Evolutionary conservation across 2,888 invertebrate species (phyloP).

Genomic region (Sesamia inferens): DNA sequence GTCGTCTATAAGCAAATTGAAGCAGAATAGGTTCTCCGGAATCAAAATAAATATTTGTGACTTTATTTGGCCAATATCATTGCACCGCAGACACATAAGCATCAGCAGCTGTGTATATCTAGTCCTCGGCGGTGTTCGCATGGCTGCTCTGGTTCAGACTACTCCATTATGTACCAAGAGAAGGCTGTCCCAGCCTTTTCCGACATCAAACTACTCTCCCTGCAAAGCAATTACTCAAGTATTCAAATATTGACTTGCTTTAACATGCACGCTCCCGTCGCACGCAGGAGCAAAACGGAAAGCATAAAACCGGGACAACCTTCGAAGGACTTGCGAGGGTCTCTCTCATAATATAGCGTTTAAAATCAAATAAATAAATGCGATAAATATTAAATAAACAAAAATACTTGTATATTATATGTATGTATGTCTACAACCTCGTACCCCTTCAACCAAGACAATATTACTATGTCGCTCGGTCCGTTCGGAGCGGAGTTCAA

Average conservation of each 20-base stretch:
- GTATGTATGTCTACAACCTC: constrained; percentile 84
- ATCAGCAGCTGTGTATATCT: constrained; percentile 71
- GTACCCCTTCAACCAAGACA: constrained; percentile 89
- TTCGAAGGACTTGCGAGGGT: constrained; percentile 89
- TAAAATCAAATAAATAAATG: constrained; percentile 88
- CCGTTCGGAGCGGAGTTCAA: constrained; percentile 78
- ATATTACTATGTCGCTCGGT: constrained; percentile 84
- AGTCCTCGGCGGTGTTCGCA: constrained; percentile 67
- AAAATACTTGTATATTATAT: constrained; percentile 81
- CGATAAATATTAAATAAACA: constrained; percentile 87
- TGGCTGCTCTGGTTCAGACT: constrained; percentile 75
- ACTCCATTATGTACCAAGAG: constrained; percentile 75
- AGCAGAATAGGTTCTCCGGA: constrained; percentile 90
- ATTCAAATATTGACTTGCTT: constrained; percentile 77
- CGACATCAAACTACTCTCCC: constrained; percentile 76
- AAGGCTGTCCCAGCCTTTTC: constrained; percentile 88
- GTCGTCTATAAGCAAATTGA: constrained; percentile 89
- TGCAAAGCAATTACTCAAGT: constrained; percentile 84
- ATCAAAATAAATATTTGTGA: constrained; percentile 86
- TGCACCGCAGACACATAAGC: constrained; percentile 84
- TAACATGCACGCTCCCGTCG: constrained; percentile 85
- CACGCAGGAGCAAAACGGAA: constrained; percentile 87
- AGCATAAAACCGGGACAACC: constrained; percentile 91
- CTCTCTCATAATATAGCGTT: constrained; percentile 80
- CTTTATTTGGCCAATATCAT: constrained; percentile 90